Conservation (phyloP, 2,797 vertebrate species). For the Pangasius larnaudii region DNA sequence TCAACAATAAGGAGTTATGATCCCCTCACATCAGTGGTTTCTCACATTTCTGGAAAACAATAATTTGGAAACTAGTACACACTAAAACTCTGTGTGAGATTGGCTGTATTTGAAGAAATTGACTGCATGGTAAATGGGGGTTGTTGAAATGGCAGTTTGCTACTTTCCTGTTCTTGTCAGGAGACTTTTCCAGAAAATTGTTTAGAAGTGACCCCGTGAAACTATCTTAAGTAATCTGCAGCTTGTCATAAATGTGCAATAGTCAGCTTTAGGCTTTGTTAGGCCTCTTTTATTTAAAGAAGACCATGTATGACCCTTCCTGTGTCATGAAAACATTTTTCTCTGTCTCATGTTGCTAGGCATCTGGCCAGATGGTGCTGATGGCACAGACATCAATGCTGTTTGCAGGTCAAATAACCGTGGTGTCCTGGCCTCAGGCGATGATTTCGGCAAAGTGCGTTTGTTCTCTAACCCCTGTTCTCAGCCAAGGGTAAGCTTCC, state of each 20-base stretch:
- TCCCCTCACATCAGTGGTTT: background rate
- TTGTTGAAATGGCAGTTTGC: background rate
- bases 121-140: background rate
- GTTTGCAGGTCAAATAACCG: constrained; percentile 83
- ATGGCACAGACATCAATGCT: constrained; percentile 91
- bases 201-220: background rate
- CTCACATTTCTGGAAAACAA: constrained; percentile 18
- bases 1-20: background rate
- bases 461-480: constrained; percentile 86
- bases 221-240: background rate
- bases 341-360: constrained; percentile 60
- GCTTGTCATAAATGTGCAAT: background rate
- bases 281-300: background rate
- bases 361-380: constrained; percentile 85
- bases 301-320: constrained; percentile 12
- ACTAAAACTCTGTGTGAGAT: background rate
- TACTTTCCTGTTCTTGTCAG: background rate
- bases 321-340: constrained; percentile 31
- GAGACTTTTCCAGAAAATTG: background rate
- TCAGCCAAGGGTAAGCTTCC: constrained; percentile 84
- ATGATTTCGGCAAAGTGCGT: constrained; percentile 93
- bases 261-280: background rate
- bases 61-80: constrained; percentile 5
- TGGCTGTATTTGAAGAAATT: background rate
- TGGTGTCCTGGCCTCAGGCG: constrained; percentile 84